Evolutionary conservation across 2,113 vertebrate genomes (phyloP).

Genomic region (human): DNA sequence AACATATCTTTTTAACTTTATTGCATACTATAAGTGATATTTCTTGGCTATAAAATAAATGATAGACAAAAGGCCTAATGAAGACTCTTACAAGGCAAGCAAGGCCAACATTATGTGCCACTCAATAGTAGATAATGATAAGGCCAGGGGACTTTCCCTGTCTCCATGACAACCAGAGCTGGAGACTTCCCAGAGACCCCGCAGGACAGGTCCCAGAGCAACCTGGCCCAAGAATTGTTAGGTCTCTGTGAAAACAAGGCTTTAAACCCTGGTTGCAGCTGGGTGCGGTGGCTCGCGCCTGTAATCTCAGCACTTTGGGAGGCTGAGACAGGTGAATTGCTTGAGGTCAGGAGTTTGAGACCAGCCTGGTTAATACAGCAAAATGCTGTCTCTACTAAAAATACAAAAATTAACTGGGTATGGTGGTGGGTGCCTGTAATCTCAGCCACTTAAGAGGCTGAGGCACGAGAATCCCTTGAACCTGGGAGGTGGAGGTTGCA

Average conservation of each 20-base stretch:
- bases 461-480: too few relatives aligned
- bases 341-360: too few relatives aligned
- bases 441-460: too few relatives aligned
- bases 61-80: background rate
- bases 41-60: background rate
- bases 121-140: too few relatives aligned
- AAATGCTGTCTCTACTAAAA: too few relatives aligned
- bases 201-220: background rate
- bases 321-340: too few relatives aligned
- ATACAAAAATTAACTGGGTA: too few relatives aligned
- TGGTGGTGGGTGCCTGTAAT: too few relatives aligned
- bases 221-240: background rate
- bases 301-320: too few relatives aligned
- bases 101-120: background rate
- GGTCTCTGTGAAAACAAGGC: background rate
- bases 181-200: background rate
- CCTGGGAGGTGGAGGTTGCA: too few relatives aligned
- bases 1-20: background rate
- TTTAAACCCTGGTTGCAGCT: background rate
- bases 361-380: too few relatives aligned
- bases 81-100: background rate
- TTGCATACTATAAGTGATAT: background rate
- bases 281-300: too few relatives aligned
- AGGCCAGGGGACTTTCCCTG: background rate
- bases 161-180: background rate